Percentiles rank a stretch among this genome's conserved stretches.
Evolutionary conservation across 2,797 vertebrate species (phyloP).

Genomic region (Trematocara caparti): DNA sequence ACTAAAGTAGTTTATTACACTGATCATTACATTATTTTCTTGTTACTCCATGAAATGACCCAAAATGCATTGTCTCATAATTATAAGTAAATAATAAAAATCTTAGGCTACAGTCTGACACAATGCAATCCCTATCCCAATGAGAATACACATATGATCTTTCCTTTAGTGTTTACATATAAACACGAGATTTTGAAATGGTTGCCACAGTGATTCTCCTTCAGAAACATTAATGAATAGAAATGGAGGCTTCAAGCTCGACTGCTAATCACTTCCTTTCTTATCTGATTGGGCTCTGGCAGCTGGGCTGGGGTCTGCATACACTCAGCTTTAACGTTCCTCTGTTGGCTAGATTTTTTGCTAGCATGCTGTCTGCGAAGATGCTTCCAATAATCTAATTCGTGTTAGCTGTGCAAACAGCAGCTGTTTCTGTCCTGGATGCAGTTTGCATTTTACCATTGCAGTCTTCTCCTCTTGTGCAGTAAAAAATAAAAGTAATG

Average conservation of each 20-base stretch:
- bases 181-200: neutral
- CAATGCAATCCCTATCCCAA: neutral
- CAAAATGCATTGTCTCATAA: neutral
- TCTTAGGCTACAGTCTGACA: neutral
- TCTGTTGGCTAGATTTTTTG: neutral
- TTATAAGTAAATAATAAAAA: neutral
- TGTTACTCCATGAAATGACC: neutral
- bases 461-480: neutral
- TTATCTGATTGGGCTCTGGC: neutral
- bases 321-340: neutral
- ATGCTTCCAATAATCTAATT: neutral
- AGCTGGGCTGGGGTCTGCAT: neutral
- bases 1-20: neutral
- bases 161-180: neutral
- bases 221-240: rapidly evolving
- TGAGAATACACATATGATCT: neutral
- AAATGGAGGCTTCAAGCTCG: neutral
- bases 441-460: neutral
- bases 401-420: neutral
- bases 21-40: neutral
- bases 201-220: rapidly evolving
- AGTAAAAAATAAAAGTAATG: neutral
- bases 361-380: rapidly evolving
- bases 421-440: neutral
- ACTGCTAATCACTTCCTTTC: neutral